Percentiles rank a stretch among this genome's conserved stretches.
phyloP scores from a whole-genome alignment of 2,797 vertebrate species.

The Coreius guichenoti region DNA sequence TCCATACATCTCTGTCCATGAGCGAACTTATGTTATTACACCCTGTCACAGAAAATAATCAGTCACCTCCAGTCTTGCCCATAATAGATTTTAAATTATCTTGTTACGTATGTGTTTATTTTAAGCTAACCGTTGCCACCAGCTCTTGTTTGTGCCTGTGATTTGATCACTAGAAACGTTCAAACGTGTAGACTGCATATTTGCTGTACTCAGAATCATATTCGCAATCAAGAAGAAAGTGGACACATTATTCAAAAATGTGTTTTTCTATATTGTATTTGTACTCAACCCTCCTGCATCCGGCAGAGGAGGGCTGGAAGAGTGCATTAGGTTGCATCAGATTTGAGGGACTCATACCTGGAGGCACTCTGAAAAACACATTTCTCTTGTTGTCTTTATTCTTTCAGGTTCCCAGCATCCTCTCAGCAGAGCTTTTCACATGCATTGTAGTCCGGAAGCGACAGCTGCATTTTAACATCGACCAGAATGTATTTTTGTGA shows the following conservation, averaged over 20 bases:
- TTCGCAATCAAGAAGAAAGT: background rate
- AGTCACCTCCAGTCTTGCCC: background rate
- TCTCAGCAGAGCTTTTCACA: background rate
- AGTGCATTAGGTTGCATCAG: background rate
- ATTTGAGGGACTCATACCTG: background rate
- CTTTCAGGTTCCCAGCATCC: constrained; percentile 3
- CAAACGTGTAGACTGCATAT: background rate
- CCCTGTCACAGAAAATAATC: background rate
- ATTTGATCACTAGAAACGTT: background rate
- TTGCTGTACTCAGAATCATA: background rate
- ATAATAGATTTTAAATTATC: constrained; percentile 35
- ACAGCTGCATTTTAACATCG: background rate
- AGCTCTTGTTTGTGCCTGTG: background rate
- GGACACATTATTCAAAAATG: background rate
- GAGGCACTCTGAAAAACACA: background rate
- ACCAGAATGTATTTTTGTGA: background rate
- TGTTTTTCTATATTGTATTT: background rate
- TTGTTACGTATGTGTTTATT: background rate
- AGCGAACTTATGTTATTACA: background rate
- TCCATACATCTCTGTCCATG: background rate
- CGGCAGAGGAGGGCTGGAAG: background rate
- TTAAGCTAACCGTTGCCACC: constrained; percentile 13
- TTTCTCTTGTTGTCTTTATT: background rate
- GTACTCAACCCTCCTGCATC: background rate
- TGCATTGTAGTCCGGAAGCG: background rate